Evolutionary conservation across 2,113 vertebrate species (phyloP), one percentile per base, ranked within the genome.

Genomic region (Oxygymnocypris stewartii): DNA sequence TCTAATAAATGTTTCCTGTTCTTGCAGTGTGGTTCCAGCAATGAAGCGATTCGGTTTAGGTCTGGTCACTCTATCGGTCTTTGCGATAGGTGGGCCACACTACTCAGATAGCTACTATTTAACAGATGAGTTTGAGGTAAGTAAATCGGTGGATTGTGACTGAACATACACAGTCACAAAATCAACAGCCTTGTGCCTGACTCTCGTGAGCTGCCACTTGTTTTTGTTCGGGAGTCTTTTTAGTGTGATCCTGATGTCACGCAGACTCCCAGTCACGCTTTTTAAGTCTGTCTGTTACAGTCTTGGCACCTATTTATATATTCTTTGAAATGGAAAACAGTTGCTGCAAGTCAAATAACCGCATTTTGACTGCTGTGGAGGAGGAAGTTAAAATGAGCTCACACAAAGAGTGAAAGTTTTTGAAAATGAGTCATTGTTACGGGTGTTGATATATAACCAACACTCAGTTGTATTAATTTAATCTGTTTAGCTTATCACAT

Each of bases 51-150:
- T 99, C 88, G 88, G 91, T 88, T 91, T 99, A 91, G 98, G 98
- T 84, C 94, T 98, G 69, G 42, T 96, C 75, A 98, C 95, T 93
- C 91, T 99, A 73, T 88, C 94, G 54, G 94, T 96, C 81, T 97
- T 97, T 91, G 95, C 95, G 25, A 91, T 96, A 89, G 95, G 95
- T 28, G 96, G 95, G 89, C 96, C 94, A 0, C 93, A 95, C 85
- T 90, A 96, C 91, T 91, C 95, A 74, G 97, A 99, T 80, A 96
- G 94, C 91, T 98, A 98, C 93, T 94, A 93, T 89, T 89, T 96
- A 88, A 96, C 96, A 18, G 96, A 97, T 59, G 96, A 97, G 40
- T 99, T 94, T n/a, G 94, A 96, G 92, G 98, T 99, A 91, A 93
- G 97, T 92, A 40, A 37, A 79, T 85, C 37, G 31, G 35, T 69